phyloP scores from a whole-genome alignment of 2,797 vertebrate genomes.

The Galago senegalensis region DNA sequence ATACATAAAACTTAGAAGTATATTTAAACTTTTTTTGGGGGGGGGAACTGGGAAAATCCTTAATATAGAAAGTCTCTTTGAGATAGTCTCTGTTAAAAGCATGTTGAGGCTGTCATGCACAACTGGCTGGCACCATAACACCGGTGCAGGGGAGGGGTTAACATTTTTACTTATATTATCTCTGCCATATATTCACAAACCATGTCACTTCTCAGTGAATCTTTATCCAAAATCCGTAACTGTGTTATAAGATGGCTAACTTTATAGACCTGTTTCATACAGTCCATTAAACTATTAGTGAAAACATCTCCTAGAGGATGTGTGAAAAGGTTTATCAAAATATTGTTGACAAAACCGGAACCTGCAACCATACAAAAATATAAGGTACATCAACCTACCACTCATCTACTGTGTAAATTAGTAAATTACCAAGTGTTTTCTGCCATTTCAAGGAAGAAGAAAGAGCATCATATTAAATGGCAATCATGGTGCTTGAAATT shows the following conservation, averaged over 20 bases:
- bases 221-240: not conserved
- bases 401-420: not conserved
- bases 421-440: not conserved
- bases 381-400: not conserved
- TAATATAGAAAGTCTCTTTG: not conserved
- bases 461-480: not conserved
- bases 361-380: not conserved
- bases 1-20: not conserved
- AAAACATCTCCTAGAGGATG: not conserved
- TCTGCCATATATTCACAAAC: not conserved
- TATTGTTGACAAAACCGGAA: not conserved
- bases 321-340: not conserved
- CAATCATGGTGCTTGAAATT: not conserved
- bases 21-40: not conserved
- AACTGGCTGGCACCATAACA: not conserved
- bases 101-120: not conserved
- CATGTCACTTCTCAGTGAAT: not conserved
- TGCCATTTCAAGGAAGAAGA: not conserved
- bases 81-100: not conserved
- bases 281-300: conserved; percentile 6
- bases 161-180: not conserved
- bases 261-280: not conserved
- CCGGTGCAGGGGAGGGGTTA: no score
- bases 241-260: not conserved
- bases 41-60: not conserved